Evolutionary conservation across 2,797 vertebrate genomes (phyloP).

Genomic region (Artibeus jamaicensis): DNA sequence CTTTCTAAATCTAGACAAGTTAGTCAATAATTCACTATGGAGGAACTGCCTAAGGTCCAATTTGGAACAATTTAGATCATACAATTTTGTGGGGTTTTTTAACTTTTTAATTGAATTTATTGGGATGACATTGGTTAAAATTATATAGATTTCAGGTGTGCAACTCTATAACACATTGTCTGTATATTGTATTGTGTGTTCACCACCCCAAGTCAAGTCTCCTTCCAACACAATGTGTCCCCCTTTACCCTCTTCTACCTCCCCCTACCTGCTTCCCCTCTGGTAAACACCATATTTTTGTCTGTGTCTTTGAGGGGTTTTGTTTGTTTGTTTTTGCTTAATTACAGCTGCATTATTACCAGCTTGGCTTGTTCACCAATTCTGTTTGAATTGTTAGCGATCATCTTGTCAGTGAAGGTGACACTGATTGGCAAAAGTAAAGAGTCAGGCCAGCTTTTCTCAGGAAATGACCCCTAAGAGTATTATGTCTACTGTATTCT

Average conservation of each 20-base stretch:
- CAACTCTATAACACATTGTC: not conserved
- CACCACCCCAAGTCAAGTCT: not conserved
- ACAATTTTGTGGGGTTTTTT: not conserved
- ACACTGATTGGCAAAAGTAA: not conserved
- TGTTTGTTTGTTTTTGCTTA: not conserved
- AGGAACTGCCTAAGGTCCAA: not conserved
- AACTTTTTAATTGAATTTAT: not conserved
- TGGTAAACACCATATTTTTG: not conserved
- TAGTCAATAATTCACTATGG: not conserved
- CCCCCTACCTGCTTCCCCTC: not conserved
- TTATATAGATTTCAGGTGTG: not conserved
- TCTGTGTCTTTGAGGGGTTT: not conserved
- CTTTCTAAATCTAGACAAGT: not conserved
- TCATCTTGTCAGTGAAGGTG: not conserved
- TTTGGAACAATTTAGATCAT: not conserved
- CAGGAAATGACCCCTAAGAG: not conserved
- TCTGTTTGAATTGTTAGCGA: not conserved
- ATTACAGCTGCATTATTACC: not conserved
- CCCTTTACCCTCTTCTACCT: not conserved
- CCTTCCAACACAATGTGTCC: not conserved
- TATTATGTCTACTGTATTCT: slow-evolving; percentile 23
- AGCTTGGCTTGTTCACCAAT: not conserved
- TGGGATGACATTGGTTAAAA: not conserved
- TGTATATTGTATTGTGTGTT: not conserved
- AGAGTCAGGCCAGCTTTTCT: not conserved